Percentiles rank a stretch among this genome's conserved stretches.
These are phyloP conservation scores for Mesorhabditis sp. DNA, from an alignment of 2,888 invertebrate genomes.

Conservation along the genomic window DNA sequence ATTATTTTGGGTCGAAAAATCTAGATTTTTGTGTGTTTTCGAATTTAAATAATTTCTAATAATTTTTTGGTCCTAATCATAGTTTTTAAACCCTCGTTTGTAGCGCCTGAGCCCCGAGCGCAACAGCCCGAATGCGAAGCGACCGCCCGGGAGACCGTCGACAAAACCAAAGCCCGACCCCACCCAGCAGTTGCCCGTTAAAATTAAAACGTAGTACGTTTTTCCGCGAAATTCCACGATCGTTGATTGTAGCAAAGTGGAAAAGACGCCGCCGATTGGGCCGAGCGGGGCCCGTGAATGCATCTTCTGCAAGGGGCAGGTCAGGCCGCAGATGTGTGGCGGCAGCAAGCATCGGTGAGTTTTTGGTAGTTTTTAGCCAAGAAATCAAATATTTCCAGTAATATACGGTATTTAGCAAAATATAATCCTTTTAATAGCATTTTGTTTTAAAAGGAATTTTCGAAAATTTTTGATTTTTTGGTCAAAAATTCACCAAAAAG, in stretches of 20 bases:
- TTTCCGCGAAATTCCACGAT: neutral
- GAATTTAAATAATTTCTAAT: too few relatives aligned
- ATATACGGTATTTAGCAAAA: too few relatives aligned
- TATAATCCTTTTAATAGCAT: neutral
- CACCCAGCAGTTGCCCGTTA: too few relatives aligned
- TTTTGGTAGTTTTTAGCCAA: neutral
- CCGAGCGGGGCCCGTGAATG: constrained; percentile 43
- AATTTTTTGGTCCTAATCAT: too few relatives aligned
- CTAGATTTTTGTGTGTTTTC: too few relatives aligned
- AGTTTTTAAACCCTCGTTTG: too few relatives aligned
- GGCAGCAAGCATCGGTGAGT: constrained; percentile 31
- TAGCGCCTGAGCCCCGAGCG: too few relatives aligned
- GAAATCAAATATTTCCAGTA: too few relatives aligned
- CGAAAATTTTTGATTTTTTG: neutral
- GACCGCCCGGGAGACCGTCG: too few relatives aligned
- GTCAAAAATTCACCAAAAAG: neutral
- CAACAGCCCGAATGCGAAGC: too few relatives aligned
- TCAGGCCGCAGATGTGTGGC: constrained; percentile 52
- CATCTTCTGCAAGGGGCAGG: constrained; percentile 46
- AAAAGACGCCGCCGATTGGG: constrained; percentile 48
- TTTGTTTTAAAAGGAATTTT: neutral
- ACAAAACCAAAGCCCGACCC: too few relatives aligned
- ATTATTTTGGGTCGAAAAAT: too few relatives aligned
- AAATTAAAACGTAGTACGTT: neutral
- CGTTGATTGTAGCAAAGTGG: constrained; percentile 42